These are phyloP conservation scores for Diorhabda elongata DNA, from an alignment of 1,140 invertebrate species.

Conservation along the genomic window DNA sequence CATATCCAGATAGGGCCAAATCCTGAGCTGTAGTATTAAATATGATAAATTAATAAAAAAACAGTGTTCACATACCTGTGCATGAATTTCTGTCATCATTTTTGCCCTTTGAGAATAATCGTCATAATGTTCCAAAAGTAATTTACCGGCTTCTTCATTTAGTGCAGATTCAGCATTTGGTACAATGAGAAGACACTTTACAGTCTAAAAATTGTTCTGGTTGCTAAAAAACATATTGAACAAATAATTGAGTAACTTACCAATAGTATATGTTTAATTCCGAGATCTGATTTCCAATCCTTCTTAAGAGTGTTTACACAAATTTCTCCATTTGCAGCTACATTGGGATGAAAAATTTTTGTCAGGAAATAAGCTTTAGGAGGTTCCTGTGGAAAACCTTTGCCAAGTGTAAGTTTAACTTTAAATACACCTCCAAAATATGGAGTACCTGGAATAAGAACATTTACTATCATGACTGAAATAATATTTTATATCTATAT, in stretches of 20 bases:
- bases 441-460: constrained; percentile 66
- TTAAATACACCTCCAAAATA: constrained; percentile 81
- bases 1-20: no score
- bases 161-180: constrained; percentile 92
- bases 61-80: constrained; percentile 53
- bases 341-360: constrained; percentile 97
- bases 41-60: no score
- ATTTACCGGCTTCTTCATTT: constrained; percentile 90
- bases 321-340: constrained; percentile 90
- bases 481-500: not conserved
- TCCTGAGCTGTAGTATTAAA: no score
- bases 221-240: not conserved
- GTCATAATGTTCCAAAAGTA: constrained; percentile 86
- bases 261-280: constrained; percentile 92
- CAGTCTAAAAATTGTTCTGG: constrained; percentile 60
- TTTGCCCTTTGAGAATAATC: constrained; percentile 85
- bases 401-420: constrained; percentile 85
- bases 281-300: constrained; percentile 94
- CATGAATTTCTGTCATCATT: constrained; percentile 95
- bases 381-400: constrained; percentile 88
- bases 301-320: constrained; percentile 97
- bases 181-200: constrained; percentile 89
- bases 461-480: not conserved
- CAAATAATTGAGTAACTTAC: constrained; percentile 51
- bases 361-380: constrained; percentile 95